phyloP scores from a whole-genome alignment of 2,113 vertebrate genomes.

The Gnathonemus longibarbis region DNA sequence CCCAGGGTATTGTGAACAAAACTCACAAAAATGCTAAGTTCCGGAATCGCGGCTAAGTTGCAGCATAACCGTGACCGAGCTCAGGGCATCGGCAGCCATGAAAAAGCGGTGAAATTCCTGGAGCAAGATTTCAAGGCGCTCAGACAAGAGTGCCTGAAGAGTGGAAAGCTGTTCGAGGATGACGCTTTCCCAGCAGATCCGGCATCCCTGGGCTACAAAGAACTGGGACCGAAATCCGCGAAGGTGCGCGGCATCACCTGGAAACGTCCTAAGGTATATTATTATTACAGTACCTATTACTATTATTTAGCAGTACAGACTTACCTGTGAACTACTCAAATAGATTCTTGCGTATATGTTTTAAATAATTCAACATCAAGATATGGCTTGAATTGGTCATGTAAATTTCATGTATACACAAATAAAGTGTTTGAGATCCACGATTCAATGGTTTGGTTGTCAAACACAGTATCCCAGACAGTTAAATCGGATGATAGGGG shows the following conservation, averaged over 20 bases:
- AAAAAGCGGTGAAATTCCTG: neutral
- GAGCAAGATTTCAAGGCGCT: slow-evolving; percentile 23
- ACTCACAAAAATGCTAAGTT: neutral
- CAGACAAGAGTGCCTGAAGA: slow-evolving; percentile 41
- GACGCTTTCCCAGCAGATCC: slow-evolving; percentile 39
- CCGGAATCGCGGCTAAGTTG: neutral
- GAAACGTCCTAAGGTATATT: slow-evolving; percentile 37
- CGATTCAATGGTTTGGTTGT: neutral
- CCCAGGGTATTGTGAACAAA: neutral
- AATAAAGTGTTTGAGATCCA: neutral
- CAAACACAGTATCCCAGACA: neutral
- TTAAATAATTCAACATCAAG: neutral
- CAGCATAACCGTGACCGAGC: neutral
- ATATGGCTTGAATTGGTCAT: neutral
- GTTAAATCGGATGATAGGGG: neutral
- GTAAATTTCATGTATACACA: neutral
- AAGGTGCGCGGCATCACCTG: slow-evolving; percentile 46
- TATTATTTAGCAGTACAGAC: neutral
- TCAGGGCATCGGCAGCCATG: neutral
- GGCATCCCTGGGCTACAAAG: slow-evolving; percentile 49
- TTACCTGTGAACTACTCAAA: neutral
- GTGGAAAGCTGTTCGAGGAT: slow-evolving; percentile 46
- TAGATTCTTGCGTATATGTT: neutral
- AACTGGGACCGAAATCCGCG: slow-evolving; percentile 49
- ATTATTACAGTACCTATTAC: neutral